These are phyloP conservation scores for Myotis planiceps DNA, from an alignment of 2,797 vertebrate genomes.

Conservation along the genomic window DNA sequence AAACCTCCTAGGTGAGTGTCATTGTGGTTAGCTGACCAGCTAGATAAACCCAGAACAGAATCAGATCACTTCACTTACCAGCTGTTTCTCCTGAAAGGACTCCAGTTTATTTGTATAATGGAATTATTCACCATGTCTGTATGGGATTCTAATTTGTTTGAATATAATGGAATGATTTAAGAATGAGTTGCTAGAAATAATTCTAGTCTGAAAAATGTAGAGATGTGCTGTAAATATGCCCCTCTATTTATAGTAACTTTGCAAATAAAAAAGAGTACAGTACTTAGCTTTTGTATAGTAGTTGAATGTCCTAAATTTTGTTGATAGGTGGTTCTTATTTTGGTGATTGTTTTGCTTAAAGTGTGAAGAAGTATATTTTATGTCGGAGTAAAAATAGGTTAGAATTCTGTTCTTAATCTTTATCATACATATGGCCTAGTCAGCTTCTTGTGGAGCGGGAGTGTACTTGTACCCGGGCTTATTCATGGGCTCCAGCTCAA, in stretches of 20 bases:
- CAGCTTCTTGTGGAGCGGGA: not conserved
- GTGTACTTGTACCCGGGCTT: not conserved
- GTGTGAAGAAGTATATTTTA: slow-evolving; percentile 20
- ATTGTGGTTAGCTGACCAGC: not conserved
- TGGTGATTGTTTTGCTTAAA: not conserved
- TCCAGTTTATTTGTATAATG: not conserved
- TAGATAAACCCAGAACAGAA: not conserved
- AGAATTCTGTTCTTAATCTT: slow-evolving; percentile 22
- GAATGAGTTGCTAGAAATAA: slow-evolving; percentile 18
- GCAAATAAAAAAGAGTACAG: not conserved
- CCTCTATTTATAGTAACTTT: slow-evolving; percentile 24
- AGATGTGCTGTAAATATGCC: not conserved
- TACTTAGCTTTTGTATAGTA: too few relatives aligned
- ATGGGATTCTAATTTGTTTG: not conserved
- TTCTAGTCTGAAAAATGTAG: not conserved
- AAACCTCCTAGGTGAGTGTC: not conserved
- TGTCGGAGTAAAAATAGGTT: not conserved
- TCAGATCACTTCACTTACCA: not conserved
- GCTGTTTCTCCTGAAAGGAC: not conserved
- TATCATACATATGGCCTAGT: not conserved
- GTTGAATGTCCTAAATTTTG: not conserved
- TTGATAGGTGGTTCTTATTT: not conserved
- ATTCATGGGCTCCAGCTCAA: not conserved
- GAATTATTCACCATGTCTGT: not conserved
- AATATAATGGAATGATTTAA: slow-evolving; percentile 20